Percentiles rank a stretch among this genome's conserved stretches.
These are phyloP conservation scores for Felis catus DNA, from an alignment of 2,113 vertebrate genomes.

Conservation along the genomic window F.catus_Fca126_mat1.0 CM031419.1:159703001-159703500, in stretches of 20 bases:
- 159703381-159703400: conserved; percentile 48
- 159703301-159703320: conserved; percentile 24
- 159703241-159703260: conserved; percentile 51
- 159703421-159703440: neutral
- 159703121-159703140: conserved; percentile 73
- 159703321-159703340: conserved; percentile 39
- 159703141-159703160: conserved; percentile 68
- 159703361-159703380: conserved; percentile 48
- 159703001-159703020: conserved; percentile 78
- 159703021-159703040: conserved; percentile 80
- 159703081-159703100: conserved; percentile 81
- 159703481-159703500: conserved; percentile 55
- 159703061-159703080: conserved; percentile 82
- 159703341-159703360: conserved; percentile 55
- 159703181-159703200: conserved; percentile 44
- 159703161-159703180: conserved; percentile 64
- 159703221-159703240: conserved; percentile 47
- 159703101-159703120: conserved; percentile 81
- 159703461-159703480: conserved; percentile 36
- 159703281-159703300: conserved; percentile 1
- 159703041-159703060: conserved; percentile 81
- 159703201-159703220: conserved; percentile 46
- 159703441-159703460: conserved; percentile 33
- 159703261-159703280: conserved; percentile 58
- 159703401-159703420: neutral